Evolutionary conservation across 2,888 invertebrate species (phyloP), one percentile per base, ranked within the genome.

Genomic region (Drosophila infuscata): DNA sequence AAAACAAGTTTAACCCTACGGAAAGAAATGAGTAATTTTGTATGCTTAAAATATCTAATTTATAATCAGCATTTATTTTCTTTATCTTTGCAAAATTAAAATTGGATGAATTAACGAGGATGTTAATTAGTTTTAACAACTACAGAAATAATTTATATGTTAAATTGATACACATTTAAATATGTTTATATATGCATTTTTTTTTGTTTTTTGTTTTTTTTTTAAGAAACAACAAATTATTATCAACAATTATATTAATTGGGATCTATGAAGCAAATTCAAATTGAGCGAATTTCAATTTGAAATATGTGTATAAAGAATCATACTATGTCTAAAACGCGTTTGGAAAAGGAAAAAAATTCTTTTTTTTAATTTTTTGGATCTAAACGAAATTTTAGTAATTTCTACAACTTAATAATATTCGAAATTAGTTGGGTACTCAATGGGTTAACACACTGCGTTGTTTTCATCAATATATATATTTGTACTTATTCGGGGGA

Each of bases 391-490:
- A 17, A 17, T 3, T 17, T 36, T 17, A 17, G 17, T 17, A 1
- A 36, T 36, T 36, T 36, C 36, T n/a, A 9, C 4, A 17, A 17
- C 17, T 17, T 25, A 9, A 41, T 41, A n/a, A 41, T 41, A 4
- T 41, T 9, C 9, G 4, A 17, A 9, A 41, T 79, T 67, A 68
- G 60, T 72, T 53, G 65, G 67, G 68, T 60, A 35, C 48, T 63
- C 81, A 78, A 78, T 87, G 69, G 74, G 74, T 80, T 82, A 74
- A 71, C 60, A 48, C 51, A 32, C 46, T 51, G 70, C 49, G 57
- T 58, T 59, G 54, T 62, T 62, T 33, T 32, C 35, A 36, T 30
- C 30, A 41, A 11, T 30, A n/a, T 20, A 29, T n/a, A 35, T 43
- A 15, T 36, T 11, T 17, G 41, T 25, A 3, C 1, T 43, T n/a